A percentile compares a stretch with the other conserved stretches of the same genome.
phyloP scores from a whole-genome alignment of 92 coral and sea anemone genomes.

The Porites evermanni region DNA sequence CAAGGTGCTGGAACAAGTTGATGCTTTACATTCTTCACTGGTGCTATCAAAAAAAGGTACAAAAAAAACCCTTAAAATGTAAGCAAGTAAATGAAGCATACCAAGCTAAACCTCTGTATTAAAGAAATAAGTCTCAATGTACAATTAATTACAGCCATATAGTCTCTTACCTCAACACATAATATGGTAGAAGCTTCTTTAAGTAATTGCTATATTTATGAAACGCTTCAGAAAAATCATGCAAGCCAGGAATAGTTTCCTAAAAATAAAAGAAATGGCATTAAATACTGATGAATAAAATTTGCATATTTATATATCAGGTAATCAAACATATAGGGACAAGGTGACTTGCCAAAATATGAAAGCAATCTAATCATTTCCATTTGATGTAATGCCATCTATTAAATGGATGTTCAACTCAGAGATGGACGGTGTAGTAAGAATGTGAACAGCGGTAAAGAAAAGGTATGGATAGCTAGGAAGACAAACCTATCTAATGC shows the following conservation, averaged over 20 bases:
- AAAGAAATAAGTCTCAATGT: too few relatives aligned
- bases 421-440: too few relatives aligned
- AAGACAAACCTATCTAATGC: not conserved
- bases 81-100: too few relatives aligned
- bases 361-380: too few relatives aligned
- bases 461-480: too few relatives aligned
- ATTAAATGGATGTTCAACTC: too few relatives aligned
- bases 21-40: conserved; percentile 89
- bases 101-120: too few relatives aligned
- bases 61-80: not conserved
- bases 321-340: too few relatives aligned
- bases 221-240: conserved; percentile 85
- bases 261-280: not conserved
- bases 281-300: not conserved
- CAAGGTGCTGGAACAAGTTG: conserved; percentile 88
- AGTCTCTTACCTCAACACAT: conserved; percentile 70
- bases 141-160: not conserved
- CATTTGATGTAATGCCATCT: too few relatives aligned
- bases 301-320: not conserved
- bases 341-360: too few relatives aligned
- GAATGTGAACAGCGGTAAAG: too few relatives aligned
- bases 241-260: conserved; percentile 93
- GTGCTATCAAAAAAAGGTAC: conserved; percentile 51
- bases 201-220: conserved; percentile 82
- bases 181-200: conserved; percentile 87